These are phyloP conservation scores for Takifugu rubripes DNA, from an alignment of 2,797 vertebrate genomes.

Conservation along the genomic window DNA sequence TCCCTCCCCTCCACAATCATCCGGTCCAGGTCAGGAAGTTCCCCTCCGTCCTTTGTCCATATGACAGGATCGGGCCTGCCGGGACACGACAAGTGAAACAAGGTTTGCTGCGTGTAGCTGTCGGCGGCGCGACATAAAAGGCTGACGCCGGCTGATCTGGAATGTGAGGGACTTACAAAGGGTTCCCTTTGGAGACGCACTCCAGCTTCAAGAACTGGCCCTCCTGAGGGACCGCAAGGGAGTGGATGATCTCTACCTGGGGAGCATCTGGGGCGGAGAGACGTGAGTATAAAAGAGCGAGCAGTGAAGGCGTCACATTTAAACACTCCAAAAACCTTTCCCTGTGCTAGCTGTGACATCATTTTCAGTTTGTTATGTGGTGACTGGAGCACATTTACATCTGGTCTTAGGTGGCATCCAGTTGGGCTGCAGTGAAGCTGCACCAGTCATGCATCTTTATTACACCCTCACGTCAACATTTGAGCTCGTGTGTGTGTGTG, in stretches of 20 bases:
- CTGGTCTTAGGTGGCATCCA: not conserved
- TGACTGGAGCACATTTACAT: too few relatives aligned
- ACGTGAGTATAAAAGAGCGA: conserved; percentile 7
- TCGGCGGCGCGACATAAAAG: conserved; percentile 9
- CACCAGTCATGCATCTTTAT: not conserved
- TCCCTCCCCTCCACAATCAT: conserved; percentile 96
- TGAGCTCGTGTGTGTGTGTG: conserved; percentile 1
- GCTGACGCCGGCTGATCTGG: conserved; percentile 4
- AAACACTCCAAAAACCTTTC: too few relatives aligned
- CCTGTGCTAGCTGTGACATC: too few relatives aligned
- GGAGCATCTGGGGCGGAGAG: conserved; percentile 83
- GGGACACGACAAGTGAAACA: conserved; percentile 19
- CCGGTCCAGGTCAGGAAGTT: conserved; percentile 91
- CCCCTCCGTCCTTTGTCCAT: conserved; percentile 96
- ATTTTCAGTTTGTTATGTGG: too few relatives aligned
- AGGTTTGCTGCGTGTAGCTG: not conserved
- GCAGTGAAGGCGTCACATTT: too few relatives aligned
- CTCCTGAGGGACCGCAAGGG: conserved; percentile 89
- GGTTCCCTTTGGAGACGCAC: conserved; percentile 97
- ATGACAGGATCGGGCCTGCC: conserved; percentile 91
- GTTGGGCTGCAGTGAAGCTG: not conserved
- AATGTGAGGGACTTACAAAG: conserved; percentile 85
- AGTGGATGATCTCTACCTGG: conserved; percentile 88
- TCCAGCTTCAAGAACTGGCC: conserved; percentile 94
- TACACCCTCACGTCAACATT: not conserved